Evolutionary conservation across 2,113 vertebrate species (phyloP), one percentile per base, ranked within the genome.

Genomic region (Hippocampus zosterae): DNA sequence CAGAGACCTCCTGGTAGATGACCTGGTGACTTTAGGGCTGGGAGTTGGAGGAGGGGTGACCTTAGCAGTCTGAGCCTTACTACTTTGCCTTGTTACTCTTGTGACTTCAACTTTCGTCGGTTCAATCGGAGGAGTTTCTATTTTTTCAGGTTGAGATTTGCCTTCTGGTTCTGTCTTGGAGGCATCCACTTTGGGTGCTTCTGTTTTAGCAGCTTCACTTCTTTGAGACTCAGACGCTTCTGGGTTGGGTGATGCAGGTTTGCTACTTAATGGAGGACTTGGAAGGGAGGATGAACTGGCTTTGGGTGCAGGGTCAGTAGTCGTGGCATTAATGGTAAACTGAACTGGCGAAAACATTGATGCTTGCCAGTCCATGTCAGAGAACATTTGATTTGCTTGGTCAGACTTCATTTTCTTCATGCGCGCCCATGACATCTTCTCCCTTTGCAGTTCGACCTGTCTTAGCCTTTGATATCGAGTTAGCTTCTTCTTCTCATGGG

Each of bases 341-440:
- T n/a, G 13, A 66, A 74, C 46, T 79, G 65, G 3, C 70, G 83
- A 6, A 16, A 59, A 44, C 55, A 65, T 46, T 10, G 63, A 65
- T 6, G 40, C 61, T 48, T 85, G 81, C 79, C 80, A 87, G 3
- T 81, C 85, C 0, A 82, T 83, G 19, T 86, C 84, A 6, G 80
- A 82, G 52, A 87, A 83, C 71, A 86, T 88, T 75, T 91, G 91
- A 83, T 85, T 90, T 18, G 87, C 88, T 74, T 93, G 90, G 67
- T 93, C 92, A 0, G 90, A 88, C 75, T 93, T 93, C 0, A 93
- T 84, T 72, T 92, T 92, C 84, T 97, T 98, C 63, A 99, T 95
- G 83, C 95, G 96, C 33, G 95, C 96, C 97, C 97, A 99, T n/a
- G 95, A 97, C 84, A 93, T 88, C 67, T 92, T 92, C 66, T 93